Evolutionary conservation across 2,797 vertebrate species (phyloP).

Genomic region (Pogonophryne albipinna): DNA sequence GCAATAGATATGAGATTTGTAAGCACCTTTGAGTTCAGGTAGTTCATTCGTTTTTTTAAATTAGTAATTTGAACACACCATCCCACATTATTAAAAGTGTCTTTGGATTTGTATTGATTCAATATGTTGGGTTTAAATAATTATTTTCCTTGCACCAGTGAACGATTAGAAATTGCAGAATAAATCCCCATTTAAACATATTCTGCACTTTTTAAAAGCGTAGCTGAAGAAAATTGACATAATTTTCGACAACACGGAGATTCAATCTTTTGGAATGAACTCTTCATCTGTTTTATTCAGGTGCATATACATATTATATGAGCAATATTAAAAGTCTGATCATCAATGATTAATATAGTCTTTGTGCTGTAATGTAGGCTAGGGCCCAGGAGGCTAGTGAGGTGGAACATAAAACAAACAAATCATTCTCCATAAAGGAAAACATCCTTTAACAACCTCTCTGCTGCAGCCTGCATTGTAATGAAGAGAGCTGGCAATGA

Average conservation of each 20-base stretch:
- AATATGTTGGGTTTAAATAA: background rate
- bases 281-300: constrained; percentile 62
- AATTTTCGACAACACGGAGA: constrained; percentile 1
- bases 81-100: constrained; percentile 24
- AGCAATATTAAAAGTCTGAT: constrained; percentile 80
- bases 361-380: constrained; percentile 84
- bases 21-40: constrained; percentile 27
- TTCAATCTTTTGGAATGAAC: constrained; percentile 27
- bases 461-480: constrained; percentile 39
- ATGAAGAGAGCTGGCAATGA: constrained; percentile 37
- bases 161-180: background rate
- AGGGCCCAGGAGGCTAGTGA: constrained; percentile 72
- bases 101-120: background rate
- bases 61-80: constrained; percentile 33
- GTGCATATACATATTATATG: constrained; percentile 70
- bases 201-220: background rate
- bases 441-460: constrained; percentile 67
- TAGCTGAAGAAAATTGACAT: background rate
- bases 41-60: constrained; percentile 53
- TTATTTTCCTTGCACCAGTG: too few relatives aligned
- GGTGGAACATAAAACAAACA: constrained; percentile 79
- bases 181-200: background rate
- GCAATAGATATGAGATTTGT: constrained; percentile 51
- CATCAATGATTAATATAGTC: constrained; percentile 86
- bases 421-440: constrained; percentile 72